Base-by-base conservation (phyloP, 2,113 vertebrate species). In the Chaetodon trifascialis region DNA sequence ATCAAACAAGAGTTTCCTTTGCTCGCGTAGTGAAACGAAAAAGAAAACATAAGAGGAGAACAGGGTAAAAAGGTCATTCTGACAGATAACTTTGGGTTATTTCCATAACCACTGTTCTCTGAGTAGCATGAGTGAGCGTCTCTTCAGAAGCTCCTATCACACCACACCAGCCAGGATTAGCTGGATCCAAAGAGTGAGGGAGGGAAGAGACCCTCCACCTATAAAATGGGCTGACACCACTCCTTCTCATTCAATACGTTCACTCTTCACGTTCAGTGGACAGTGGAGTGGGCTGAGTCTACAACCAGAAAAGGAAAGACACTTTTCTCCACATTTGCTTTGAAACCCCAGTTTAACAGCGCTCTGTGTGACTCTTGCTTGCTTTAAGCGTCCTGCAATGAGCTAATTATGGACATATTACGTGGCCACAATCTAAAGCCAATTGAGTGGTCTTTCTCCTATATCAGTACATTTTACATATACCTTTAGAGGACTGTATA, bases 101-200 rank as follows among this genome's bases (percentile, higher is more conserved):
- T 80, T 76, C 36, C 42, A 72, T 36, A 55, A 62, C 58, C 59
- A 56, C 76, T 72, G 63, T 51, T 76, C 65, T 49, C 46, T 52
- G 58, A 76, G 42, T 21, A 56, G 79, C 58, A 52, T 19, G 38
- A 66, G 40, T 30, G 25, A 72, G 67, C 2, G 2, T 74, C 64
- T 70, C 68, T 15, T 77, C 71, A 80, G 77, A 71, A 75, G 49
- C 72, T 47, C 14, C 64, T 86, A 82, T 75, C 75, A 75, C 59
- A 52, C 56, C 51, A 38, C 65, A 65, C 7, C 79, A 79, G 80
- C 58, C 65, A 15, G 80, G 80, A 83, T 83, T 83, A 86, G 59
- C 51, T 58, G 64, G 51, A 68, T 69, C 55, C 69, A 44, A 38
- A 21, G 36, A 30, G 66, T 4, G 60, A 72, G 52, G 52, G 23